These are phyloP conservation scores for Brachionus sp. DNA, from an alignment of 1,140 invertebrate species.

Conservation along the genomic window DNA sequence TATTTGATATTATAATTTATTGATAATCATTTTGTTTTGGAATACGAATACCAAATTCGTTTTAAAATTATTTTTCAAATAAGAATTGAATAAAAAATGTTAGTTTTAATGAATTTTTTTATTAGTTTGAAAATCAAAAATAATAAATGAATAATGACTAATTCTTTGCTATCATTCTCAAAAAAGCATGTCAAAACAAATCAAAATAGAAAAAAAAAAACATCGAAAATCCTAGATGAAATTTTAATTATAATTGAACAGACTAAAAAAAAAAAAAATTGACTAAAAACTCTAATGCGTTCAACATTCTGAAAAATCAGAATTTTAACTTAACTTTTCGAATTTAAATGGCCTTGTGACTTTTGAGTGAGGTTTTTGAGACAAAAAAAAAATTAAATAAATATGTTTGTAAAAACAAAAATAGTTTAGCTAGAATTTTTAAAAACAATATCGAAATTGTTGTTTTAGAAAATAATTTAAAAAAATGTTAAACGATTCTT, in stretches of 20 bases:
- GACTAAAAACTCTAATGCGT: background rate
- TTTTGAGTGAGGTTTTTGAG: background rate
- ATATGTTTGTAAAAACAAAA: background rate
- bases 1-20: background rate
- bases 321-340: background rate
- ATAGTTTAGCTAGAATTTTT: background rate
- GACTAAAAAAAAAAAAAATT: background rate
- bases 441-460: background rate
- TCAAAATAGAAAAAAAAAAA: background rate
- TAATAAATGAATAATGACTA: background rate
- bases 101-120: background rate
- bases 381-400: background rate
- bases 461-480: background rate
- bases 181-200: background rate
- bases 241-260: background rate
- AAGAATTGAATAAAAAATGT: background rate
- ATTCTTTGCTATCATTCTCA: background rate
- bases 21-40: background rate
- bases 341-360: background rate
- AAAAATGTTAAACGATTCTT: background rate
- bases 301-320: background rate
- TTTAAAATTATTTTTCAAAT: background rate
- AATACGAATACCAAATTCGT: slow-evolving; percentile 21
- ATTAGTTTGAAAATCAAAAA: background rate
- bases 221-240: slow-evolving; percentile 6